Percentiles rank a stretch among this genome's conserved stretches.
phyloP scores from a whole-genome alignment of 2,797 vertebrate species.

The Geotrypetes seraphini region DNA sequence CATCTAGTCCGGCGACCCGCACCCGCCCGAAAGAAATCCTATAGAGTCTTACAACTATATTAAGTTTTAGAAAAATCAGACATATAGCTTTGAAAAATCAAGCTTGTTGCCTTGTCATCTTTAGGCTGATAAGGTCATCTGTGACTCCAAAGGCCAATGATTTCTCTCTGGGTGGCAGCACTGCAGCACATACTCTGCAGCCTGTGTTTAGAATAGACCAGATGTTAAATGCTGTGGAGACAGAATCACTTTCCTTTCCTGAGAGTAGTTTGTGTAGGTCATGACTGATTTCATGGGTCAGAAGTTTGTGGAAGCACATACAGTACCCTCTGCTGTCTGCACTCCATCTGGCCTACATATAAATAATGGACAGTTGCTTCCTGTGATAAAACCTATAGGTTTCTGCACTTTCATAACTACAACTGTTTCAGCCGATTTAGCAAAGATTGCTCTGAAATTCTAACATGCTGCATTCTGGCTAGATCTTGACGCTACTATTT shows the following conservation, averaged over 20 bases:
- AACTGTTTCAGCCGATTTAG: no score
- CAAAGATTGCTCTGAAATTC: no score
- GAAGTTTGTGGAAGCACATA: not conserved
- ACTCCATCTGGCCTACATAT: not conserved
- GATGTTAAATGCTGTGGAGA: not conserved
- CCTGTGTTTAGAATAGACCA: not conserved
- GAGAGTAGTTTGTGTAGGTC: constrained; percentile 1
- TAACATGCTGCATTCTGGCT: no score
- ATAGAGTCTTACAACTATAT: no score
- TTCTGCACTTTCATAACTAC: not conserved
- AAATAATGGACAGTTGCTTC: not conserved
- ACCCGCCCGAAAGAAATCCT: no score
- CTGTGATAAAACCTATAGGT: not conserved
- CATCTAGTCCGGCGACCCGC: no score
- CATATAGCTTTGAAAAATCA: not conserved
- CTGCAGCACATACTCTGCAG: not conserved
- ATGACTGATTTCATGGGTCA: constrained; percentile 5
- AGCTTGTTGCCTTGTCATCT: not conserved
- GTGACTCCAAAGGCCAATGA: no score
- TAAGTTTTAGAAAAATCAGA: not conserved
- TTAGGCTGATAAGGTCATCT: not conserved
- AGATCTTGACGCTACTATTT: no score
- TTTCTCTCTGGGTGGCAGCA: no score
- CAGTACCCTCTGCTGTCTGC: constrained; percentile 2
- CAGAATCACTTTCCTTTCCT: not conserved